These are phyloP conservation scores for Cecidostiba fungosa DNA, from an alignment of 2,888 invertebrate species.

Conservation along the genomic window DNA sequence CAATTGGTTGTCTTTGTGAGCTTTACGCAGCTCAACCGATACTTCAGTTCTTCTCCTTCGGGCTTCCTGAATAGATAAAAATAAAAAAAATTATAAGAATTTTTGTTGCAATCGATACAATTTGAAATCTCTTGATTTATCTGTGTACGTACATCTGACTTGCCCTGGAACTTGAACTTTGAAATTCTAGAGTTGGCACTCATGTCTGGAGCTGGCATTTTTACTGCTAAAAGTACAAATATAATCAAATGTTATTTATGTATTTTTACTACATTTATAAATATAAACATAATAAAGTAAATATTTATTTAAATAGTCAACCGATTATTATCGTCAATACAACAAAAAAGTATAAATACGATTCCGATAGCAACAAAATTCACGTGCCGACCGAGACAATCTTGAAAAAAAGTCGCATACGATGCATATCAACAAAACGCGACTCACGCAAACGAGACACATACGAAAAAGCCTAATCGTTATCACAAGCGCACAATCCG, in stretches of 20 bases:
- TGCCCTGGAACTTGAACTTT: slow-evolving; percentile 90
- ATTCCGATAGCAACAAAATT: too few relatives aligned
- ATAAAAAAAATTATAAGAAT: slow-evolving; percentile 38
- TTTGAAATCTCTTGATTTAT: slow-evolving; percentile 19
- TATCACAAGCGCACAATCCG: background rate
- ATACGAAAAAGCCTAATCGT: background rate
- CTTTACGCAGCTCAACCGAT: slow-evolving; percentile 94
- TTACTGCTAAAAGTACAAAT: slow-evolving; percentile 63
- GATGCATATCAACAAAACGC: background rate
- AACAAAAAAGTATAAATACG: background rate
- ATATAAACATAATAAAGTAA: background rate
- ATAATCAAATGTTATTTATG: background rate
- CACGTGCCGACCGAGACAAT: background rate
- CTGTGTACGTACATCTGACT: slow-evolving; percentile 85
- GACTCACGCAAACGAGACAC: background rate
- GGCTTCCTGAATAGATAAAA: slow-evolving; percentile 85
- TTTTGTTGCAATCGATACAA: background rate
- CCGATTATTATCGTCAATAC: background rate
- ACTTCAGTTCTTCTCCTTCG: slow-evolving; percentile 94
- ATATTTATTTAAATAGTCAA: background rate
- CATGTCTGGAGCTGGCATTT: slow-evolving; percentile 84
- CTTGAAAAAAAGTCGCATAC: background rate
- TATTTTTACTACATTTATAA: background rate
- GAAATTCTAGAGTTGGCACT: slow-evolving; percentile 83
- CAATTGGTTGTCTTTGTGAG: slow-evolving; percentile 95